Conservation (phyloP, 2,113 vertebrate genomes). For the Climacteris rufus region DNA sequence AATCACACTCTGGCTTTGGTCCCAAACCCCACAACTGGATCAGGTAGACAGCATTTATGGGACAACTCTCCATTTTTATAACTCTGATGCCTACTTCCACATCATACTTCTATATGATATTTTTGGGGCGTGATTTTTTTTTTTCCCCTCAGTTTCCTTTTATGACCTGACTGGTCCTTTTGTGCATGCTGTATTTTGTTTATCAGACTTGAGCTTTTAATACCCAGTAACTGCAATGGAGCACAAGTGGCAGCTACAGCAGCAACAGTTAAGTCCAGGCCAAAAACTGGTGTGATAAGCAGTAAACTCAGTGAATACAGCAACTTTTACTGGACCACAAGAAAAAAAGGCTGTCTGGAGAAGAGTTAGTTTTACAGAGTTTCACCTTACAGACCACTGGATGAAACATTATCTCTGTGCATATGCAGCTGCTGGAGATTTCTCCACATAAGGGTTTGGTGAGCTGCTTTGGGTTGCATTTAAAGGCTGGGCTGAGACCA, state of each 20-base stretch:
- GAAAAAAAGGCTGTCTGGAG: neutral
- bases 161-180: slow-evolving; percentile 14
- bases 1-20: neutral
- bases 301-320: neutral
- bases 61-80: neutral
- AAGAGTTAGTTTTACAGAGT: neutral
- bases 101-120: neutral
- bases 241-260: neutral
- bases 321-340: neutral
- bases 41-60: neutral
- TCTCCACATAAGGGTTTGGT: neutral
- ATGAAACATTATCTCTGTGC: neutral
- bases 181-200: neutral
- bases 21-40: neutral
- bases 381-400: neutral
- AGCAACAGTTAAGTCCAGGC: neutral
- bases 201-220: slow-evolving; percentile 16
- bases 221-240: neutral
- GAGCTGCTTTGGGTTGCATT: neutral
- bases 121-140: neutral
- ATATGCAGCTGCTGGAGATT: neutral
- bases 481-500: neutral
- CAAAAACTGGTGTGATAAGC: neutral
- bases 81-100: neutral
- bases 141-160: neutral